Evolutionary conservation across 1,140 invertebrate genomes (phyloP), one percentile per base, ranked within the genome.

Genomic region (Stenopsyche tienmushanensis): DNA sequence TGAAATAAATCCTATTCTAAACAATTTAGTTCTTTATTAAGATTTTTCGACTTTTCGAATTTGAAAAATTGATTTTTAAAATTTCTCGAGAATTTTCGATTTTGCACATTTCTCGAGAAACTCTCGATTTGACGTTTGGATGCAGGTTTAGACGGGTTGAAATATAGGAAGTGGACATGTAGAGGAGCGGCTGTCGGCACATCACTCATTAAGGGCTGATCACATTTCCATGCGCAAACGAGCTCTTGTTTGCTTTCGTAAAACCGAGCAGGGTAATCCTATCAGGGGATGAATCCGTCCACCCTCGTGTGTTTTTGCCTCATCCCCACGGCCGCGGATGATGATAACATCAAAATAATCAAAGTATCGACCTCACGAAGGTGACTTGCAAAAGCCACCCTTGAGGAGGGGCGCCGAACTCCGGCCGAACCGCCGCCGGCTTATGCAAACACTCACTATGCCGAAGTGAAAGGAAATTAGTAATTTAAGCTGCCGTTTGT

Each of bases 321-420:
- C n/a, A n/a, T n/a, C 34, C 34, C n/a, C n/a, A n/a, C 45, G 45
- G 18, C 47, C 24, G 25, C 50, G 24, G 62, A 70, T 70, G 68
- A 70, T 70, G 68, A 70, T 70, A 70, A 70, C 68, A 70, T 70
- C 68, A 66, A 66, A 70, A 70, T 70, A 70, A 70, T 70, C 68
- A 70, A 66, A 70, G 68, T 70, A 70, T 66, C 62, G 68, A 70
- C 68, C 64, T 34, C 62, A 44, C 10, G 44, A 34, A 64, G 67
- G 62, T 70, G 68, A 70, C 68, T 70, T 70, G 68, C 68, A 55
- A 42, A 69, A 69, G 60, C 21, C 64, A 49, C 58, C 66, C 62
- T 24, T 55, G 57, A 17, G 9, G 45, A 21, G 45, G 15, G 45
- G n/a, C 10, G 45, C 10, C 10, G n/a, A n/a, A n/a, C n/a, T n/a